Evolutionary conservation across 2,888 invertebrate genomes (phyloP).

Genomic region (Disparrhopalites patrizii): DNA sequence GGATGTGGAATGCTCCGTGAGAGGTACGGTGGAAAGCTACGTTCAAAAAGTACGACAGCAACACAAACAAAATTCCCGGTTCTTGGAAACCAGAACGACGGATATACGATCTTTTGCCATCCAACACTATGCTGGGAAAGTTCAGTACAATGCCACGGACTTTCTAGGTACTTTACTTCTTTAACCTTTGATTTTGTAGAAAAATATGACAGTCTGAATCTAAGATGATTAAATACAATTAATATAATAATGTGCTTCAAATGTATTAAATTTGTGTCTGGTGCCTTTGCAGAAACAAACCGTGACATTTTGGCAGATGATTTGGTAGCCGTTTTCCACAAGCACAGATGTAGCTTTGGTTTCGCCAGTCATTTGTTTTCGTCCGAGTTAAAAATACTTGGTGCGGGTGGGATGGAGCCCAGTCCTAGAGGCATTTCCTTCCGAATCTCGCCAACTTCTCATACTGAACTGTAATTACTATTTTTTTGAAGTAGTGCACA

Average conservation of each 20-base stretch:
- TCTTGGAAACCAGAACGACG: conserved; percentile 69
- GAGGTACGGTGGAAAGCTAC: conserved; percentile 75
- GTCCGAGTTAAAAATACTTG: conserved; percentile 79
- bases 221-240: no score
- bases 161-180: conserved; percentile 71
- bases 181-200: no score
- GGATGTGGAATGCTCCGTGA: conserved; percentile 84
- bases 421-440: conserved; percentile 75
- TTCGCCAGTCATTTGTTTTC: conserved; percentile 95
- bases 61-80: conserved; percentile 74
- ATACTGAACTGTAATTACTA: conserved; percentile 63
- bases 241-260: neutral
- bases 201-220: no score
- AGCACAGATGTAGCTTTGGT: conserved; percentile 90
- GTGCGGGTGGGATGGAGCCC: conserved; percentile 61
- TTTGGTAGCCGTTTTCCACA: conserved; percentile 85
- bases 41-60: conserved; percentile 74
- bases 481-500: neutral
- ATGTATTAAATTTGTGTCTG: neutral
- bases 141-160: conserved; percentile 82
- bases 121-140: conserved; percentile 82
- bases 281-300: conserved; percentile 69
- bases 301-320: conserved; percentile 89
- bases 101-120: conserved; percentile 78
- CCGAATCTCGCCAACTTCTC: conserved; percentile 83